Conservation (phyloP, 2,888 invertebrate genomes). For the Thalpophila matura region DNA sequence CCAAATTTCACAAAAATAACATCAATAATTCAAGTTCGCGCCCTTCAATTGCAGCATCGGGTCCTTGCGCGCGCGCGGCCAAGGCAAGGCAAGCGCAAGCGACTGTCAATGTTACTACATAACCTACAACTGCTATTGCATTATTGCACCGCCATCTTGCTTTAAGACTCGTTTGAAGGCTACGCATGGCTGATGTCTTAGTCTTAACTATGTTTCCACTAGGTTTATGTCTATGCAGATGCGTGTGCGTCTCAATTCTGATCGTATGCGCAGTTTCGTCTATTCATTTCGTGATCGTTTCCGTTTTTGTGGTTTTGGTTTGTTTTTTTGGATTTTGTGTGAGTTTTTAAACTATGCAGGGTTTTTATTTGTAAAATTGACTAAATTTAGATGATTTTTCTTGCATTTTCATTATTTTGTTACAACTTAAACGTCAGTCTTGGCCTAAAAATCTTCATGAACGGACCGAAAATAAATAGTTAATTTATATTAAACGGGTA, state of each 20-base stretch:
- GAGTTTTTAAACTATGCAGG: neutral
- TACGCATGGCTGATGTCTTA: slow-evolving; percentile 67
- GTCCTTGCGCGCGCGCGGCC: slow-evolving; percentile 84
- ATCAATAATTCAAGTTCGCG: slow-evolving; percentile 69
- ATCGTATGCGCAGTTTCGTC: slow-evolving; percentile 8
- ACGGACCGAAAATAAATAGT: neutral
- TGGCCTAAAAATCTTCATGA: neutral
- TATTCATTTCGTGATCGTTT: neutral
- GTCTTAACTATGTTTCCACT: slow-evolving; percentile 51
- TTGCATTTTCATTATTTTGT: neutral
- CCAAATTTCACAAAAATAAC: slow-evolving; percentile 48
- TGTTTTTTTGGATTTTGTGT: neutral
- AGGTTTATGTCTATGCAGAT: slow-evolving; percentile 34
- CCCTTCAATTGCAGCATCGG: slow-evolving; percentile 72
- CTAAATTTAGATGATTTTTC: neutral
- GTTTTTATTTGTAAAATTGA: neutral
- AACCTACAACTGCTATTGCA: slow-evolving; percentile 74
- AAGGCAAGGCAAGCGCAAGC: slow-evolving; percentile 80
- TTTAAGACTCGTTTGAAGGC: slow-evolving; percentile 73
- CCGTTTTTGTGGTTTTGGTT: neutral
- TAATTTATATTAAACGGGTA: too few relatives aligned
- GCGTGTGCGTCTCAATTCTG: slow-evolving; percentile 22
- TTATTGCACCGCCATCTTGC: slow-evolving; percentile 77
- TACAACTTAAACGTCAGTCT: neutral
- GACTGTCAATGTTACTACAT: slow-evolving; percentile 88